Percentiles rank a stretch among this genome's conserved stretches.
These are phyloP conservation scores for Dipus sagitta DNA, from an alignment of 2,797 vertebrate species.

Conservation along the genomic window DNA sequence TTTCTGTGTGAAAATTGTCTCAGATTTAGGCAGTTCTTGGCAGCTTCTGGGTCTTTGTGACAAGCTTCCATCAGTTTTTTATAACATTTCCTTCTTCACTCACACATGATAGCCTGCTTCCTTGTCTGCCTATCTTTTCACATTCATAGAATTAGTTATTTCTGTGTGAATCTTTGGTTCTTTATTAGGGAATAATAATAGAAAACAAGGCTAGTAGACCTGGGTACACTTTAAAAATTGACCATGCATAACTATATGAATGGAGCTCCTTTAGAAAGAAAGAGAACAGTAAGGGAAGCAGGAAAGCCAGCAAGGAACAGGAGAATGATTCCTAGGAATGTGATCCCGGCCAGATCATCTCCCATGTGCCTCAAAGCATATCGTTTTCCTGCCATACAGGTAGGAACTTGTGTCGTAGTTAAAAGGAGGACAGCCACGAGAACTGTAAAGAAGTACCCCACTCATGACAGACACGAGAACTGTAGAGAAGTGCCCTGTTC, in stretches of 20 bases:
- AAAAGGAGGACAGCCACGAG: neutral
- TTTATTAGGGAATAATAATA: neutral
- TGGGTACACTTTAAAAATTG: neutral
- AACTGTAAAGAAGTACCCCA: too few species aligned
- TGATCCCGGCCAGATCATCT: neutral
- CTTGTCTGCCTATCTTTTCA: neutral
- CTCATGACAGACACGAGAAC: neutral
- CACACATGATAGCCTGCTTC: neutral
- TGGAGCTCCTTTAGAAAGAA: neutral
- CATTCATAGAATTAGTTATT: neutral
- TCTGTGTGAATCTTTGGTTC: neutral
- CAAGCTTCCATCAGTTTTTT: neutral
- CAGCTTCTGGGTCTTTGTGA: neutral
- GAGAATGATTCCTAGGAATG: constrained; percentile 3
- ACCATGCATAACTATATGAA: neutral
- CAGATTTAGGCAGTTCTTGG: neutral
- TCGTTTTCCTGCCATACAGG: neutral
- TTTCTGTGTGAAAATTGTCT: neutral
- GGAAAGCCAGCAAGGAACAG: neutral
- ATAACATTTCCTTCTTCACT: neutral
- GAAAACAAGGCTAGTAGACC: neutral
- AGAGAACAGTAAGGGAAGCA: neutral
- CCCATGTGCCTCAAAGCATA: neutral
- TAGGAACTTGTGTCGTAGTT: neutral
- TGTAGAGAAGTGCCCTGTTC: too few species aligned